These are phyloP conservation scores for Shinisaurus crocodilurus DNA, from an alignment of 2,113 vertebrate genomes.

Conservation along the genomic window DNA sequence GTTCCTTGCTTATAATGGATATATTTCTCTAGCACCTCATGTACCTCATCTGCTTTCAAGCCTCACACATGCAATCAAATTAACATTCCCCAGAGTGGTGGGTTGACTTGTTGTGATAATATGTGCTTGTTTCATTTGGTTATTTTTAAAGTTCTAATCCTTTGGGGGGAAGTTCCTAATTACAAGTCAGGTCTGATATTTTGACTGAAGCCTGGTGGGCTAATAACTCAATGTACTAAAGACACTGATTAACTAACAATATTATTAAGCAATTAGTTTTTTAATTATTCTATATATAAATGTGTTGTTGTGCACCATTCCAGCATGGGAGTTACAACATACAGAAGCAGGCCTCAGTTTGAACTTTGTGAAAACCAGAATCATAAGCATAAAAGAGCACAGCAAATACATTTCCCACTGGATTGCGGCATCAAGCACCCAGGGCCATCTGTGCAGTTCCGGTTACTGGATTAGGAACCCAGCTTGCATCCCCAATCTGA, in stretches of 20 bases:
- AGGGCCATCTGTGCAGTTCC: not conserved
- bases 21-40: not conserved
- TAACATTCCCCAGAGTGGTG: slow-evolving; percentile 8
- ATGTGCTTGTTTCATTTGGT: not conserved
- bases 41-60: not conserved
- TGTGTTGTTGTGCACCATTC: not conserved
- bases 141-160: not conserved
- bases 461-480: not conserved
- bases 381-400: not conserved
- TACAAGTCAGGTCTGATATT: not conserved
- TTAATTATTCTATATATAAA: not conserved
- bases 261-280: not conserved
- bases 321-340: not conserved
- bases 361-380: not conserved
- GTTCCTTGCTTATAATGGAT: too few relatives aligned
- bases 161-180: not conserved
- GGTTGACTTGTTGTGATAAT: not conserved
- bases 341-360: not conserved
- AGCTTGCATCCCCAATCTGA: not conserved
- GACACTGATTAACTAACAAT: slow-evolving; percentile 19
- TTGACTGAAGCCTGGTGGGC: slow-evolving; percentile 22
- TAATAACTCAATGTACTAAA: not conserved
- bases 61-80: not conserved
- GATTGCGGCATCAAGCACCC: not conserved
- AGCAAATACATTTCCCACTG: not conserved